These are phyloP conservation scores for Notoglanidium macrostoma DNA, from an alignment of 2,797 vertebrate species.

Conservation along the genomic window DNA sequence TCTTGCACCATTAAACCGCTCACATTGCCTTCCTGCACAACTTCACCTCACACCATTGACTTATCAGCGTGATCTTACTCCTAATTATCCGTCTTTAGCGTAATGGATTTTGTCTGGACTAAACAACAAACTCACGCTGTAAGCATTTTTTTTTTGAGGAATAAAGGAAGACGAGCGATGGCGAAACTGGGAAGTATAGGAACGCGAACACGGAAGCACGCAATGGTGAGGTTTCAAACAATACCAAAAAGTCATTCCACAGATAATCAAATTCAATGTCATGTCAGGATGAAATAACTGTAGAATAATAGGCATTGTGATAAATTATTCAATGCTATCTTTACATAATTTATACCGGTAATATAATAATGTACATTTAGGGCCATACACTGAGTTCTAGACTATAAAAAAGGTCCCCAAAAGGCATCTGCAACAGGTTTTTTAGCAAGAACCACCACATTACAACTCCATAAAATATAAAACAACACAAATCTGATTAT, in stretches of 20 bases:
- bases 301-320: background rate
- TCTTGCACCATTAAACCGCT: conserved; percentile 47
- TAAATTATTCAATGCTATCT: background rate
- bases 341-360: background rate
- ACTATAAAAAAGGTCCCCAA: background rate
- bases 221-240: background rate
- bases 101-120: conserved; percentile 19
- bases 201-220: background rate
- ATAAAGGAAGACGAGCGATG: background rate
- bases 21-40: conserved; percentile 43
- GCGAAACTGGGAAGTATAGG: background rate
- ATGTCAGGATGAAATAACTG: background rate
- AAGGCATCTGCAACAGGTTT: background rate
- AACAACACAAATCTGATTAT: background rate
- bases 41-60: conserved; percentile 39
- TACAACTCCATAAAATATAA: background rate
- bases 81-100: conserved; percentile 23
- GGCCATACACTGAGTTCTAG: background rate
- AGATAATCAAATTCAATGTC: background rate
- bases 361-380: background rate
- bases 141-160: background rate
- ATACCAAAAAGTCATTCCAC: background rate
- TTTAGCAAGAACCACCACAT: background rate
- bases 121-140: background rate
- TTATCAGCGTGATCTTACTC: conserved; percentile 23